phyloP scores from a whole-genome alignment of 2,797 vertebrate genomes.

The Chelonia mydas region DNA sequence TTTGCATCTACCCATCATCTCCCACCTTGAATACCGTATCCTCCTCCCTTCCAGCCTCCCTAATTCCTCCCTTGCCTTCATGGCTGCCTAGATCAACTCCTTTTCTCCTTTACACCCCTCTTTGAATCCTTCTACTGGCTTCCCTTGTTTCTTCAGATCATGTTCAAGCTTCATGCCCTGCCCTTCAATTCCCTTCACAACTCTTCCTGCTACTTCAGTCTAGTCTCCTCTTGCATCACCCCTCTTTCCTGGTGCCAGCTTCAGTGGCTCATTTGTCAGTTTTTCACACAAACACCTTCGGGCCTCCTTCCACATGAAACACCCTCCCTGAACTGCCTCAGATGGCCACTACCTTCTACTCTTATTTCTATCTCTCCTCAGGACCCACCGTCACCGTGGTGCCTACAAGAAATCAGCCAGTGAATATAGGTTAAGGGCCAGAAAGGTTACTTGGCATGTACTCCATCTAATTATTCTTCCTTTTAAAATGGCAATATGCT shows the following conservation, averaged over 20 bases:
- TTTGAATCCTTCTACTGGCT: not conserved
- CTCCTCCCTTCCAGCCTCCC: not conserved
- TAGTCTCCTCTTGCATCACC: not conserved
- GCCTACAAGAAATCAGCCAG: not conserved
- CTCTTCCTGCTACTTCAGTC: not conserved
- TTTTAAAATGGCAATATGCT: not conserved
- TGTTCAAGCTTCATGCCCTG: rapidly evolving
- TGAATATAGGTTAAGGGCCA: not conserved
- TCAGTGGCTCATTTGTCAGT: not conserved
- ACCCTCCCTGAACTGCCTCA: not conserved
- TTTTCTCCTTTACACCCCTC: not conserved
- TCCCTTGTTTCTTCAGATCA: not conserved
- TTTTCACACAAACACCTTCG: not conserved
- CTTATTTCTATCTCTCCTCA: not conserved
- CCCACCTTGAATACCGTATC: not conserved
- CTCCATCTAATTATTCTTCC: not conserved
- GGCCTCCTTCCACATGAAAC: not conserved
- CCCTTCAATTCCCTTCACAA: not conserved
- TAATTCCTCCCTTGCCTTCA: rapidly evolving
- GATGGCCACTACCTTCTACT: not conserved
- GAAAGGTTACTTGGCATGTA: not conserved
- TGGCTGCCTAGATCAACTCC: not conserved
- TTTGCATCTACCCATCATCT: not conserved
- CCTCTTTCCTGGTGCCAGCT: not conserved
- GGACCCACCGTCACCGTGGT: not conserved